Base-by-base conservation (phyloP, 2,888 invertebrate species). In the Pogonocherus hispidulus region DNA sequence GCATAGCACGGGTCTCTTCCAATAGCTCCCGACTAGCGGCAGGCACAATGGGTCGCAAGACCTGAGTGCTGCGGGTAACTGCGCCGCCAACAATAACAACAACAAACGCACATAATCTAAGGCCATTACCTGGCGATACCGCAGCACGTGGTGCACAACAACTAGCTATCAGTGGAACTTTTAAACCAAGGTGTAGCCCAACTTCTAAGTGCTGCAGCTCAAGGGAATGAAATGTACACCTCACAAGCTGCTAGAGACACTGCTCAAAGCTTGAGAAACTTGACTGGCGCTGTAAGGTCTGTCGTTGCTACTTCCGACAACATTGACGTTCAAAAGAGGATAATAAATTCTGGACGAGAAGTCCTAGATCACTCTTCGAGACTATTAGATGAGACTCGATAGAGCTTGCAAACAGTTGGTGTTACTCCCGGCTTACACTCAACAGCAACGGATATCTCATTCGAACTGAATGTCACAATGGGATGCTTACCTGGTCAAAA, bases 401-500 rank as follows among this genome's bases (percentile, higher is more conserved):
- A 89, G n/a, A 91, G 92, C 78, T 86, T 95, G 66, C 89, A 89
- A 74, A 90, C 90, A 67, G 91, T 92, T 0, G 91, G 91, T 59
- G 86, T 89, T 70, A 89, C 90, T 0, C 89, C 91, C 0, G 87
- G 89, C 73, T 87, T 97, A 46, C 91, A 92, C 11, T 90, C 91
- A 73, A 92, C 94, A 0, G 93, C 93, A 1, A 92, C 92, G 78
- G 91, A 92, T 71, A 92, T 95, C 0, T 84, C 87, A 0, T 82
- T 79, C 67, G 86, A 87, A 0, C 84, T 93, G 57, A 90, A 90
- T 77, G 89, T 88, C 73, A 92, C 92, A 74, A 91, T 98, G 60
- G 93, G 93, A 74, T 95, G 95, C 72, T 89, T 98, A 47, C 98
- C 98, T 0, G 97, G 97, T 0, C 97, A 98, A 84, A 91, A 93